Evolutionary conservation across 2,888 invertebrate species (phyloP).

Genomic region (Perithous albicinctus): DNA sequence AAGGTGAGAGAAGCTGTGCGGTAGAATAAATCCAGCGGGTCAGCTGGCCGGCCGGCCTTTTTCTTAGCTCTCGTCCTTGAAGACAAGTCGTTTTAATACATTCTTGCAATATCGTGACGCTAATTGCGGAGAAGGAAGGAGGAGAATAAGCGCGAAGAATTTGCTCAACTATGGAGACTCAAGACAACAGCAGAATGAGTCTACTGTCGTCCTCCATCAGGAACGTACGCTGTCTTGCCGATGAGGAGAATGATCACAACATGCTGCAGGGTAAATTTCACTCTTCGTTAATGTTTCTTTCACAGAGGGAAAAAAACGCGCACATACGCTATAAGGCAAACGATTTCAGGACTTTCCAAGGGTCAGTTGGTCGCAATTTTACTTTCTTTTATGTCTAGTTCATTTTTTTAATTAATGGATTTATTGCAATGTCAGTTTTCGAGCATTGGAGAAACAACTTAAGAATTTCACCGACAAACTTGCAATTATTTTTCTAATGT

Average conservation of each 20-base stretch:
- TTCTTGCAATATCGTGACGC: neutral
- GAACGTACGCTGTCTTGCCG: constrained; percentile 80
- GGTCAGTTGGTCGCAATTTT: neutral
- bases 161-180: no score
- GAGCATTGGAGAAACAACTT: neutral
- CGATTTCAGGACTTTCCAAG: neutral
- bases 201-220: constrained; percentile 80
- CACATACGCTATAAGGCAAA: neutral
- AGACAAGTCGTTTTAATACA: neutral
- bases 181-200: constrained; percentile 79
- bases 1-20: neutral
- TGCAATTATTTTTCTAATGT: neutral
- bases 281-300: constrained; percentile 33
- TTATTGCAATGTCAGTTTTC: neutral
- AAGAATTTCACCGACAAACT: neutral
- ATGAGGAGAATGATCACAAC: constrained; percentile 83
- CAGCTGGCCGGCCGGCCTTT: constrained; percentile 49
- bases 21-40: constrained; percentile 6
- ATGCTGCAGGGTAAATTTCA: constrained; percentile 84
- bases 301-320: neutral
- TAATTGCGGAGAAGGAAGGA: neutral
- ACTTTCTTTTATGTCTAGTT: neutral
- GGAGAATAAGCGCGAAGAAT: neutral
- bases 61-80: constrained; percentile 10
- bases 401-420: neutral